phyloP scores from a whole-genome alignment of 1,140 invertebrate species.

The Brachystomella parvula region DNA sequence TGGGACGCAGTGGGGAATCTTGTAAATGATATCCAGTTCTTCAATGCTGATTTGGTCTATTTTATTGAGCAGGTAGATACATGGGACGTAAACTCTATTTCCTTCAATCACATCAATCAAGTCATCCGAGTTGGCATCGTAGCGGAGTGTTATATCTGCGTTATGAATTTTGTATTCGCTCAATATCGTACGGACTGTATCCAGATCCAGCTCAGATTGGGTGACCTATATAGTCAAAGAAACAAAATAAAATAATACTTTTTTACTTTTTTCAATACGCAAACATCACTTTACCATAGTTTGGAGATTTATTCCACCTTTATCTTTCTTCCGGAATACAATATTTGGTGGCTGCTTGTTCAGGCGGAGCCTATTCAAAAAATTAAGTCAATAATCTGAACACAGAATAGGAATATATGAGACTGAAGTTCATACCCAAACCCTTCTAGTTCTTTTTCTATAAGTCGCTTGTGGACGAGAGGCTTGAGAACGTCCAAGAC shows the following conservation, averaged over 20 bases:
- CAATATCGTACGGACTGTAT: conserved; percentile 91
- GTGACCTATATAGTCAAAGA: conserved; percentile 51
- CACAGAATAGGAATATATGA: no score
- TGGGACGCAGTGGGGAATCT: conserved; percentile 97
- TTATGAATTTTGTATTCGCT: conserved; percentile 98
- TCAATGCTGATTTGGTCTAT: conserved; percentile 93
- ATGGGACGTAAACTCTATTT: conserved; percentile 95
- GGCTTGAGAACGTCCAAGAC: conserved; percentile 97
- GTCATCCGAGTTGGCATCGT: conserved; percentile 95
- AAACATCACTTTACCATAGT: conserved; percentile 54
- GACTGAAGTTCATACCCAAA: no score
- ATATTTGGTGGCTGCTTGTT: conserved; percentile 98
- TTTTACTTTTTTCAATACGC: not conserved
- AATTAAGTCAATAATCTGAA: not conserved
- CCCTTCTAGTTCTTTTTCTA: conserved; percentile 98
- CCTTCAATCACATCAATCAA: conserved; percentile 98
- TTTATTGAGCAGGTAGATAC: conserved; percentile 98
- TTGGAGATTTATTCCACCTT: conserved; percentile 92
- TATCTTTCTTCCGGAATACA: conserved; percentile 92
- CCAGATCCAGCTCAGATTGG: conserved; percentile 90
- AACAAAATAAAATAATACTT: conserved; percentile 5
- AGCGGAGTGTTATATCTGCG: conserved; percentile 88
- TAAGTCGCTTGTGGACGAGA: conserved; percentile 85
- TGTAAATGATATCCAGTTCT: conserved; percentile 97
- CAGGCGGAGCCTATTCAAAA: conserved; percentile 57